Base-by-base conservation (phyloP, 2,113 vertebrate genomes). In the Phainopepla nitens region DNA sequence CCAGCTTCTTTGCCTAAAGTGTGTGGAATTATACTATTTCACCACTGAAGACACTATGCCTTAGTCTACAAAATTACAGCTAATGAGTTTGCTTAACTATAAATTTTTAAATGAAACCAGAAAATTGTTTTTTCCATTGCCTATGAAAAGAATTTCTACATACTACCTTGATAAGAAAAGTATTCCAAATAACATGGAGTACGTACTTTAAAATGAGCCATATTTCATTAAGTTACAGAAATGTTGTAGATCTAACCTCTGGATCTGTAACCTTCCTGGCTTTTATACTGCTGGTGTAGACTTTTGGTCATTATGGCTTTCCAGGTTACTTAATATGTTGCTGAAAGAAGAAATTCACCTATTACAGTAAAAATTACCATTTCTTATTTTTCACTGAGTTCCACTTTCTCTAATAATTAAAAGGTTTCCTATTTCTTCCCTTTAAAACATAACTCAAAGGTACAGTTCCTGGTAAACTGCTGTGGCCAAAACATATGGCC, bases 401-500 rank as follows among this genome's bases (percentile, higher is more conserved):
- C 23, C 42, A 72, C 58, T 90, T 97, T 25, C 24, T 41, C 28
- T 53, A 45, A 39, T 20, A 58, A 58, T n/a, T 39, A 17, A 58
- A 36, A 58, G 8, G 2, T 39, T 82, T 78, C 57, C 57, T 22
- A 77, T 96, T 97, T 97, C 82, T 96, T 93, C 29, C 72, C 66
- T 96, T 95, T 92, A 97, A 95, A 96, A 90, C 71, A 35, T 66
- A 94, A 75, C 44, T 87, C 75, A 95, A 95, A 93, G 10, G 14
- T 75, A 69, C 44, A 69, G 54, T 70, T 96, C 84, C 44, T 76
- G 81, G 11, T 89, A 53, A 95, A 77, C 27, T 68, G 41, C 16
- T 68, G 21, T 36, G 39, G 24, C 7, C 54, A 87, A 58, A 83
- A 62, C 1, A 22, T 36, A 50, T 20, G 21, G 15, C 13, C 18